Conservation (phyloP, 2,113 vertebrate species). For the Sus scrofa region T2T-Sscrofa CM000820.6:136185501-136186000, state of each 20-base stretch:
- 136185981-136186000: background rate
- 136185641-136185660: background rate
- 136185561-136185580: background rate
- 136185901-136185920: slow-evolving; percentile 72
- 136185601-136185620: background rate
- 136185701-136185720: slow-evolving; percentile 3
- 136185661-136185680: background rate
- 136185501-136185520: background rate
- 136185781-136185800: slow-evolving; percentile 59
- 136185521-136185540: background rate
- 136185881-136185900: slow-evolving; percentile 83
- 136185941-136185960: slow-evolving; percentile 67
- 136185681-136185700: background rate
- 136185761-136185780: background rate
- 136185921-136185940: slow-evolving; percentile 61
- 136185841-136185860: slow-evolving; percentile 74
- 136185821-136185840: slow-evolving; percentile 82
- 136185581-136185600: background rate
- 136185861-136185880: slow-evolving; percentile 82
- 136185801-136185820: slow-evolving; percentile 65
- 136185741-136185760: background rate
- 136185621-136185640: background rate
- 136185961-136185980: slow-evolving; percentile 17
- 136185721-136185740: background rate
- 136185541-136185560: background rate